Evolutionary conservation across 2,888 invertebrate genomes (phyloP).

Genomic region (Dasypolia templi): DNA sequence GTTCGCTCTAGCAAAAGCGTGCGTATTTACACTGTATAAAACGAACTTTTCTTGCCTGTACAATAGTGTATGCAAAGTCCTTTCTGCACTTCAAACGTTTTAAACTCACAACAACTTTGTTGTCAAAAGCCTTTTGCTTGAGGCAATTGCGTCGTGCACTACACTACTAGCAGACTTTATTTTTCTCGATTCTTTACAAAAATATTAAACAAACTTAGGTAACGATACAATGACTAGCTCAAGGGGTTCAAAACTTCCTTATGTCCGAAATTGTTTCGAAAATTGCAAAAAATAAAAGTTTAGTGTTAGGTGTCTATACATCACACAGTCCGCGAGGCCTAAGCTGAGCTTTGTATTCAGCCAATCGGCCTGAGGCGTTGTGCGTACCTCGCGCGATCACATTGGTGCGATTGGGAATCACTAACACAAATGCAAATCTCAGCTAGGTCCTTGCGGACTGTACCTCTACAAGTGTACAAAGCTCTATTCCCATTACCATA

Average conservation of each 20-base stretch:
- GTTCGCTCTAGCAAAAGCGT: not conserved
- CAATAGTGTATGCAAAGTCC: not conserved
- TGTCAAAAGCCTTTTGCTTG: constrained; percentile 29
- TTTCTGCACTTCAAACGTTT: not conserved
- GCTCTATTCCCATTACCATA: not conserved
- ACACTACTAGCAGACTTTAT: constrained; percentile 21
- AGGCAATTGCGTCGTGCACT: constrained; percentile 29
- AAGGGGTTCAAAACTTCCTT: not conserved
- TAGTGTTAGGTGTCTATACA: not conserved
- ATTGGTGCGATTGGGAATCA: too few species aligned
- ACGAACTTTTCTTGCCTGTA: not conserved
- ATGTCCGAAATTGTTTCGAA: not conserved
- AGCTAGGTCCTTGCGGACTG: too few species aligned
- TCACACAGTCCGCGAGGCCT: too few species aligned
- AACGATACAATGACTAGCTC: not conserved
- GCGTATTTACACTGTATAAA: not conserved
- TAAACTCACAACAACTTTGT: constrained; percentile 29
- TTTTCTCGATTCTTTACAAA: constrained; percentile 2
- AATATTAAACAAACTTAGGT: not conserved
- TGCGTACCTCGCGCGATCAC: too few species aligned
- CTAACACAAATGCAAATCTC: too few species aligned
- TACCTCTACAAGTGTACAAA: too few species aligned
- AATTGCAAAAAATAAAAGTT: not conserved
- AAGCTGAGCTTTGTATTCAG: too few species aligned
- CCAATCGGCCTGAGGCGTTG: too few species aligned